Evolutionary conservation across 2,113 vertebrate species (phyloP).

Genomic region (Gobius niger): DNA sequence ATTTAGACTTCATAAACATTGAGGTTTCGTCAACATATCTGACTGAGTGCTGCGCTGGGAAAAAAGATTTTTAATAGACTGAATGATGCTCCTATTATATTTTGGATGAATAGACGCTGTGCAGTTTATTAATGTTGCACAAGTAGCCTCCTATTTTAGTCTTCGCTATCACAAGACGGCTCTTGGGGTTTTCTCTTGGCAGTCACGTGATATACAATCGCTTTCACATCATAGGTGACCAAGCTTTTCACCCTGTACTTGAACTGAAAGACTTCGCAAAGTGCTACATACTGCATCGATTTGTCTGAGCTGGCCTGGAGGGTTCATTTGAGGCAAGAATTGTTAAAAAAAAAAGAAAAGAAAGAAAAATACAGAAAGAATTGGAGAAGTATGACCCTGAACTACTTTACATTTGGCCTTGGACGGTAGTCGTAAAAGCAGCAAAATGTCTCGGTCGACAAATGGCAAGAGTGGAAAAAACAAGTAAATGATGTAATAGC

Average conservation of each 20-base stretch:
- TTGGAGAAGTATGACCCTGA: no score
- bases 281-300: neutral
- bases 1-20: slow-evolving; percentile 33
- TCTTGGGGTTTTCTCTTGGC: neutral
- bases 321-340: neutral
- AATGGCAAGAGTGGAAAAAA: no score
- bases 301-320: neutral
- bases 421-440: no score
- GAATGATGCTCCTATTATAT: neutral
- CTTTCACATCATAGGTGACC: neutral
- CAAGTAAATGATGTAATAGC: no score
- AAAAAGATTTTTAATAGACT: neutral
- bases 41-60: neutral
- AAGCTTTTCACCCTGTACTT: neutral
- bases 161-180: no score
- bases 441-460: no score
- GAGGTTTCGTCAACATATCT: slow-evolving; percentile 16
- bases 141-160: neutral
- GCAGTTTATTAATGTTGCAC: neutral
- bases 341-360: neutral
- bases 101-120: neutral
- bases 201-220: neutral
- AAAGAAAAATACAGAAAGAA: no score
- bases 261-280: neutral
- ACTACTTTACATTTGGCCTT: no score